phyloP scores from a whole-genome alignment of 2,888 invertebrate species.

The Anoncus sp. region DNA sequence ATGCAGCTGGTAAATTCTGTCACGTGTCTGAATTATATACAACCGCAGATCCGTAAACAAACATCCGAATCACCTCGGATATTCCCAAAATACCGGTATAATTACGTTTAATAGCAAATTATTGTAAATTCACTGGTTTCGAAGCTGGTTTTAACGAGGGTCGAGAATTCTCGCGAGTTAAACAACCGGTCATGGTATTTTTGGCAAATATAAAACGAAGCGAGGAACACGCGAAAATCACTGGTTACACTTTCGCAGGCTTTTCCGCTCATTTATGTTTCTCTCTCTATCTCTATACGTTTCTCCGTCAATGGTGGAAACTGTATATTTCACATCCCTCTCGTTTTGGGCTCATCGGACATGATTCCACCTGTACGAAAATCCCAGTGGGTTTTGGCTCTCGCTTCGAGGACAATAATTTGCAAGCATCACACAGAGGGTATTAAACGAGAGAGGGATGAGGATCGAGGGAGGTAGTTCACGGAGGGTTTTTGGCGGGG shows the following conservation, averaged over 20 bases:
- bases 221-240: slow-evolving; percentile 38
- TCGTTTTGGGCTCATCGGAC: slow-evolving; percentile 2
- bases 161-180: slow-evolving; percentile 44
- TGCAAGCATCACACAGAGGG: slow-evolving; percentile 38
- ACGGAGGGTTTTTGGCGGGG: slow-evolving; percentile 43
- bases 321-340: slow-evolving; percentile 31
- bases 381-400: slow-evolving; percentile 11
- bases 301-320: slow-evolving; percentile 20
- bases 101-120: slow-evolving; percentile 70
- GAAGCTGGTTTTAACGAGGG: slow-evolving; percentile 57
- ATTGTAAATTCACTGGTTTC: slow-evolving; percentile 67
- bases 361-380: slow-evolving; percentile 1
- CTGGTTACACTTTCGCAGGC: slow-evolving; percentile 25
- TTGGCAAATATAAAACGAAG: not conserved
- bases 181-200: not conserved
- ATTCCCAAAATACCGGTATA: slow-evolving; percentile 42
- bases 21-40: not conserved
- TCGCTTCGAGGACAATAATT: slow-evolving; percentile 59
- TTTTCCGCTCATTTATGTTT: slow-evolving; percentile 23
- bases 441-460: not conserved
- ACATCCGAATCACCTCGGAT: not conserved
- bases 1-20: not conserved
- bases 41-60: not conserved
- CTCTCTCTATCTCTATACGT: slow-evolving; percentile 27
- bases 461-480: not conserved